Evolutionary conservation across 2,797 vertebrate genomes (phyloP).

Genomic region (Silurus lanzhouensis): DNA sequence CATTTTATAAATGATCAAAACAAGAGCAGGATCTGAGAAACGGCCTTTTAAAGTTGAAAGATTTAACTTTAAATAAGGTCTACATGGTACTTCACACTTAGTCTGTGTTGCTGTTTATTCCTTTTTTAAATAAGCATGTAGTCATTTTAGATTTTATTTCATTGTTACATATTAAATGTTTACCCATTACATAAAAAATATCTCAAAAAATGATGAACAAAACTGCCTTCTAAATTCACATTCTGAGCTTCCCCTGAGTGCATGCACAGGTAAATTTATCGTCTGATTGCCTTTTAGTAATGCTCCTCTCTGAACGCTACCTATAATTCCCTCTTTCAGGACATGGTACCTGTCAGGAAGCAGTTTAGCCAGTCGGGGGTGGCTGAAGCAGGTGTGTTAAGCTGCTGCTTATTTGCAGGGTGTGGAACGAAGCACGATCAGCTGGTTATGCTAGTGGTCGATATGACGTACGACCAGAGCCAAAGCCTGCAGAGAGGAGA

Average conservation of each 20-base stretch:
- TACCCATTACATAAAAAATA: neutral
- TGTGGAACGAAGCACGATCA: constrained; percentile 48
- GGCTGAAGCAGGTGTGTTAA: constrained; percentile 52
- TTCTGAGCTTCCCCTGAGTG: neutral
- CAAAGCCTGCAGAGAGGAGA: constrained; percentile 53
- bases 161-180: neutral
- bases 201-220: neutral
- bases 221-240: neutral
- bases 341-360: constrained; percentile 11
- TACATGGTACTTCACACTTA: neutral
- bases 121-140: too few species aligned
- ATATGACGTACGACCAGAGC: constrained; percentile 40
- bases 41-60: neutral
- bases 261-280: neutral
- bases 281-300: constrained; percentile 8
- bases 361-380: constrained; percentile 54
- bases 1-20: neutral
- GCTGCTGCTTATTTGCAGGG: constrained; percentile 53
- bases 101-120: neutral
- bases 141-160: neutral
- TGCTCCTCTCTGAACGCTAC: neutral
- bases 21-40: neutral
- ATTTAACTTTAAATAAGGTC: neutral
- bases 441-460: constrained; percentile 60
- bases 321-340: constrained; percentile 28